Percentiles rank a stretch among this genome's conserved stretches.
Conservation (phyloP, 2,888 invertebrate species). For the Frankliniella fusca region DNA sequence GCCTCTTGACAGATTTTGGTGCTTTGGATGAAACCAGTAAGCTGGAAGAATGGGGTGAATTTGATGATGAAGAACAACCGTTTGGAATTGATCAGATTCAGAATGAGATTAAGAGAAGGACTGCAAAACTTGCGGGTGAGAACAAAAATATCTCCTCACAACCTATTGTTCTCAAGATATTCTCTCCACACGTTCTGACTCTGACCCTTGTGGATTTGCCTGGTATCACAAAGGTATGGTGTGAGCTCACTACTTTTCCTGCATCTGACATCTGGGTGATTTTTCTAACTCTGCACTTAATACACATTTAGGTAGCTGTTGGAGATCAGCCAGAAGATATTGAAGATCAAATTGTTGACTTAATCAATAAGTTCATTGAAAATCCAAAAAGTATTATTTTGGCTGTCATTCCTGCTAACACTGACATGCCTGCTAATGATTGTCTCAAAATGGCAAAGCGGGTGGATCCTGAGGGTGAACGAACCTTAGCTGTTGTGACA, state of each 20-base stretch:
- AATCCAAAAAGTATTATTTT: slow-evolving; percentile 54
- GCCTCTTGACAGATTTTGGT: slow-evolving; percentile 35
- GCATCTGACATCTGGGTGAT: too few species aligned
- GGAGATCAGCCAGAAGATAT: slow-evolving; percentile 63
- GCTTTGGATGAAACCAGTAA: too few species aligned
- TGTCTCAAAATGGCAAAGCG: slow-evolving; percentile 58
- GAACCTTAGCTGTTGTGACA: slow-evolving; percentile 60
- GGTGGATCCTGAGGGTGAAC: slow-evolving; percentile 56
- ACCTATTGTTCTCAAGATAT: slow-evolving; percentile 58
- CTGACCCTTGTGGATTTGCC: slow-evolving; percentile 59
- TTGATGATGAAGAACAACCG: slow-evolving; percentile 59
- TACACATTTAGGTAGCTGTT: slow-evolving; percentile 47
- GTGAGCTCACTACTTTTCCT: too few species aligned
- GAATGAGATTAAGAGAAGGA: slow-evolving; percentile 57
- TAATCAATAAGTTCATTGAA: slow-evolving; percentile 53
- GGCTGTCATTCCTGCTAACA: slow-evolving; percentile 60
- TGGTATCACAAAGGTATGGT: slow-evolving; percentile 56
- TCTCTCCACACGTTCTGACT: slow-evolving; percentile 55
- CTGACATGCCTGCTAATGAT: slow-evolving; percentile 62
- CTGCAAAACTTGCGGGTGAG: slow-evolving; percentile 55
- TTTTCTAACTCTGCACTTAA: too few species aligned
- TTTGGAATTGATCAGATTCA: slow-evolving; percentile 55
- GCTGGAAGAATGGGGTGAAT: slow-evolving; percentile 51
- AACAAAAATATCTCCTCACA: slow-evolving; percentile 58
- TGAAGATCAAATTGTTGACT: slow-evolving; percentile 54